These are phyloP conservation scores for Lysandra coridon DNA, from an alignment of 2,888 invertebrate genomes.

Conservation along the genomic window DNA sequence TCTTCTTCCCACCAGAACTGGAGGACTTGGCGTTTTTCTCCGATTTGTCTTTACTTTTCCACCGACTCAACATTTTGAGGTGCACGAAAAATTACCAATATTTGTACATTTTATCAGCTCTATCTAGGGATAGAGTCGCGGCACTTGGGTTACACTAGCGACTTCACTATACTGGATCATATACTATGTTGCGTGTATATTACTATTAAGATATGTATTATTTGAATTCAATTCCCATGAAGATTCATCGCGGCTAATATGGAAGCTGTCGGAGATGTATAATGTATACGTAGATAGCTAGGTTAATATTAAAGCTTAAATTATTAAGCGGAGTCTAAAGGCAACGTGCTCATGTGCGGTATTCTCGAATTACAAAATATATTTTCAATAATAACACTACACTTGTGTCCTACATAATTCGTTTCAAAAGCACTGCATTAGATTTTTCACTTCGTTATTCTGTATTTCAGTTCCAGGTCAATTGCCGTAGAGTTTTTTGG, in stretches of 20 bases:
- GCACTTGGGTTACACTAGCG: constrained; percentile 31
- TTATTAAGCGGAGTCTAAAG: constrained; percentile 4
- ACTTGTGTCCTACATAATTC: constrained; percentile 16
- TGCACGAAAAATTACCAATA: constrained; percentile 32
- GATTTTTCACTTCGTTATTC: constrained; percentile 11
- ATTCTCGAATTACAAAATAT: not conserved
- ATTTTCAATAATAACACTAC: constrained; percentile 2
- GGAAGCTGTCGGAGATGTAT: constrained; percentile 28
- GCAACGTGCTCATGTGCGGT: not conserved
- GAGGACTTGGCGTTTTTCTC: constrained; percentile 83
- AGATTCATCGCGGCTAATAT: constrained; percentile 24
- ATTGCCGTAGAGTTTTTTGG: constrained; percentile 23
- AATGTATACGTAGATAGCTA: constrained; percentile 3
- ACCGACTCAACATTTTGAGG: constrained; percentile 86
- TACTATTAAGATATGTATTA: constrained; percentile 33
- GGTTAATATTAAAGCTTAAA: constrained; percentile 24
- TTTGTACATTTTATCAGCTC: constrained; percentile 35
- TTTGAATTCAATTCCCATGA: constrained; percentile 32
- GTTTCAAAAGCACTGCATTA: constrained; percentile 25
- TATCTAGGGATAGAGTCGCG: constrained; percentile 35
- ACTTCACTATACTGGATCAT: constrained; percentile 18
- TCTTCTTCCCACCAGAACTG: constrained; percentile 86
- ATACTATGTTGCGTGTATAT: constrained; percentile 31
- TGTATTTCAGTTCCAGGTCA: constrained; percentile 1
- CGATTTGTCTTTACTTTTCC: constrained; percentile 92